Evolutionary conservation across 2,797 vertebrate genomes (phyloP).

Genomic region (Hipposideros larvatus): DNA sequence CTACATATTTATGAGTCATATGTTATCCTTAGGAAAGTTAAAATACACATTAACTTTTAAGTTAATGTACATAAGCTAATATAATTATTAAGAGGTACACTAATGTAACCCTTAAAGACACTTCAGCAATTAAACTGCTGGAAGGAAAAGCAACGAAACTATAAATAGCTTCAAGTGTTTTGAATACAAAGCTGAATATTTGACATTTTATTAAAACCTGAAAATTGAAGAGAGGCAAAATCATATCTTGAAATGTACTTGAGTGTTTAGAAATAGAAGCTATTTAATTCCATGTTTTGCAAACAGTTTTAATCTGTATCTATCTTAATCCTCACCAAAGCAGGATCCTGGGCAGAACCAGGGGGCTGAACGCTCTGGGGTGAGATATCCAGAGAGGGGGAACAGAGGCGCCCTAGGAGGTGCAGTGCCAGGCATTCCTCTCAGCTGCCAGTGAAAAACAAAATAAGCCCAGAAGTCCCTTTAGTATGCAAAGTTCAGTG

Average conservation of each 20-base stretch:
- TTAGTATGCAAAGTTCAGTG: neutral
- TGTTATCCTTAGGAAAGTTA: constrained; percentile 34
- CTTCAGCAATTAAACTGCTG: constrained; percentile 2
- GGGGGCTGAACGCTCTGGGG: neutral
- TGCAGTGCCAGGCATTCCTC: no score
- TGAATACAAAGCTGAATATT: neutral
- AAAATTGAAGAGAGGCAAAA: constrained; percentile 19
- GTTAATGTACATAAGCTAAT: neutral
- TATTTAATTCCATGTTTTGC: neutral
- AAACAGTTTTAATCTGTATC: neutral
- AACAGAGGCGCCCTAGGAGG: neutral
- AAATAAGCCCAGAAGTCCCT: neutral
- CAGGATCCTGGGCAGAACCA: neutral
- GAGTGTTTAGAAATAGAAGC: neutral
- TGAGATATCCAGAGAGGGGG: neutral
- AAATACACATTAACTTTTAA: constrained; percentile 29
- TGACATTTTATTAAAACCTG: constrained; percentile 46
- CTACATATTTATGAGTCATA: constrained; percentile 11
- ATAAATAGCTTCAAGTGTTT: neutral
- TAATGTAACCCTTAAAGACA: neutral
- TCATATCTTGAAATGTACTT: neutral
- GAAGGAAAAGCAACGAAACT: constrained; percentile 31
- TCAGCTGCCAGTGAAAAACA: neutral
- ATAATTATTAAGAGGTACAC: neutral
- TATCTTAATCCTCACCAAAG: neutral